phyloP scores from a whole-genome alignment of 2,797 vertebrate species.

The Valencia hispanica region DNA sequence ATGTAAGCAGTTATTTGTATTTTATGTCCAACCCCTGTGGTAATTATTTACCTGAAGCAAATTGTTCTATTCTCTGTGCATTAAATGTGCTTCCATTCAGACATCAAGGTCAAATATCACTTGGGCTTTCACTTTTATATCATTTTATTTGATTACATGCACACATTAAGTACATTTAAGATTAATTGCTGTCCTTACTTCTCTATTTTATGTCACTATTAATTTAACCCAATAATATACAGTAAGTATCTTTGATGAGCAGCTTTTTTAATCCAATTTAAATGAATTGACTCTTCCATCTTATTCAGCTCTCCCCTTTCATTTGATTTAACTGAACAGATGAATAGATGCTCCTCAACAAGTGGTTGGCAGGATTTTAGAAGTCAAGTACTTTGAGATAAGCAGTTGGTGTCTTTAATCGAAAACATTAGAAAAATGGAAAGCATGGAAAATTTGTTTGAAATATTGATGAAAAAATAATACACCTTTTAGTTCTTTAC shows the following conservation, averaged over 20 bases:
- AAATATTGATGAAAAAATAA: neutral
- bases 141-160: neutral
- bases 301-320: neutral
- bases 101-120: slow-evolving; percentile 6
- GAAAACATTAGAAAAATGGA: neutral
- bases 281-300: neutral
- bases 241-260: neutral
- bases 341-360: slow-evolving; percentile 9
- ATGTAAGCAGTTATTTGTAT: slow-evolving; percentile 32
- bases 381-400: neutral
- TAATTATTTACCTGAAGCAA: slow-evolving; percentile 26
- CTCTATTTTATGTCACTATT: neutral
- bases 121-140: neutral
- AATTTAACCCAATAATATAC: neutral
- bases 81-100: neutral
- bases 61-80: slow-evolving; percentile 21
- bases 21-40: slow-evolving; percentile 22
- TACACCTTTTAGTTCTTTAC: neutral
- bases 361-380: neutral
- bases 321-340: neutral
- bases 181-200: neutral
- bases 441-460: neutral
- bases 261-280: neutral
- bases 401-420: neutral
- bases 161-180: neutral